These are phyloP conservation scores for Pasiphila rectangulata DNA, from an alignment of 2,888 invertebrate genomes.

Conservation along the genomic window DNA sequence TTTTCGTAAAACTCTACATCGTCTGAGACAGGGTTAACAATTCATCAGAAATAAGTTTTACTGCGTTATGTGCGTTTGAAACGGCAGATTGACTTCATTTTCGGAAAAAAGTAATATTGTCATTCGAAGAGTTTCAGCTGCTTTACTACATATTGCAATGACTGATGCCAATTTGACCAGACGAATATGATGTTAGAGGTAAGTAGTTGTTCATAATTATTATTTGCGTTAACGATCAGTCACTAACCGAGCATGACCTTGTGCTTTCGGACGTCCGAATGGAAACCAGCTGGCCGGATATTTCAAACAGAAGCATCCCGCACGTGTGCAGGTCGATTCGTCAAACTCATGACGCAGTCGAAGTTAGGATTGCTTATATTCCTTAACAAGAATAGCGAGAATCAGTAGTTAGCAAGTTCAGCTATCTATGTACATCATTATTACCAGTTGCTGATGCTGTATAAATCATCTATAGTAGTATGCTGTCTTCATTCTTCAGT, in stretches of 20 bases:
- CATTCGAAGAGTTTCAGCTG: no score
- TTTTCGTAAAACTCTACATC: conserved; percentile 27
- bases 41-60: conserved; percentile 30
- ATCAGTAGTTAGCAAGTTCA: no score
- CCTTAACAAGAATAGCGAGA: no score
- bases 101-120: neutral
- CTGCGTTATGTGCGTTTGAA: conserved; percentile 30
- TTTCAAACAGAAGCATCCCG: conserved; percentile 1
- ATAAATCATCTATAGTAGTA: neutral
- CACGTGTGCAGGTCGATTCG: neutral
- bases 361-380: conserved; percentile 1
- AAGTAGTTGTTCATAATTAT: neutral
- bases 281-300: conserved; percentile 6
- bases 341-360: neutral
- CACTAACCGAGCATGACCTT: conserved; percentile 2
- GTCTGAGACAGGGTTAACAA: conserved; percentile 28
- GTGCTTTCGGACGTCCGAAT: conserved; percentile 5
- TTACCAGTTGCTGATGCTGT: no score
- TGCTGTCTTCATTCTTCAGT: no score
- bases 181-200: no score
- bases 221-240: neutral
- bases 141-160: no score
- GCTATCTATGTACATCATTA: no score
- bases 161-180: no score
- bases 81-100: conserved; percentile 21